phyloP scores from a whole-genome alignment of 2,888 invertebrate genomes.

The Netelia melanura region DNA sequence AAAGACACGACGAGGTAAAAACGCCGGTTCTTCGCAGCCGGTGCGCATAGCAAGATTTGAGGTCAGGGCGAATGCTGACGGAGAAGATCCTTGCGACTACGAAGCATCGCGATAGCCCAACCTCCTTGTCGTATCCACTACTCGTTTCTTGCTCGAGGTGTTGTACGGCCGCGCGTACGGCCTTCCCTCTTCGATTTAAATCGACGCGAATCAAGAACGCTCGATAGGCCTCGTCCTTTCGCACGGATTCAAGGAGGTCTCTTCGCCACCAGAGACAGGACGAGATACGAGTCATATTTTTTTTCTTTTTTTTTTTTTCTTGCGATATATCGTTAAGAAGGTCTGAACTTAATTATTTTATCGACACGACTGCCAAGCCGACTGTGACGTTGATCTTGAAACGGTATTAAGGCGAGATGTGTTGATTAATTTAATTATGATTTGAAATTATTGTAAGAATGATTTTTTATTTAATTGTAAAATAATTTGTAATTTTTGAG shows the following conservation, averaged over 20 bases:
- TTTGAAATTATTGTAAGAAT: too few relatives aligned
- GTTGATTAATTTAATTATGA: too few relatives aligned
- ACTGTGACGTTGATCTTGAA: too few relatives aligned
- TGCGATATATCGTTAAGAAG: too few relatives aligned
- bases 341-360: too few relatives aligned
- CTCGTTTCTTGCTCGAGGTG: constrained; percentile 18
- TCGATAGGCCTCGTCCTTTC: constrained; percentile 27
- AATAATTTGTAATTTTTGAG: not conserved
- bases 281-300: not conserved
- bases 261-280: constrained; percentile 20
- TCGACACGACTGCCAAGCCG: too few relatives aligned
- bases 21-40: constrained; percentile 69
- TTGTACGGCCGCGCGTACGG: constrained; percentile 4
- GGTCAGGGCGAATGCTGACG: constrained; percentile 80
- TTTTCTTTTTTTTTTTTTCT: too few relatives aligned
- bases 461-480: not conserved
- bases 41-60: constrained; percentile 72
- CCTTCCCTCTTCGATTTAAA: constrained; percentile 54
- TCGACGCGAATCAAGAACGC: not conserved
- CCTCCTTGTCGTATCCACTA: constrained; percentile 8
- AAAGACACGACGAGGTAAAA: constrained; percentile 51
- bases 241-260: constrained; percentile 70
- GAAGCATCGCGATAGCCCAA: constrained; percentile 13
- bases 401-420: too few relatives aligned
- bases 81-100: constrained; percentile 78